These are phyloP conservation scores for Tyto alba DNA, from an alignment of 2,113 vertebrate genomes.

Conservation along the genomic window DNA sequence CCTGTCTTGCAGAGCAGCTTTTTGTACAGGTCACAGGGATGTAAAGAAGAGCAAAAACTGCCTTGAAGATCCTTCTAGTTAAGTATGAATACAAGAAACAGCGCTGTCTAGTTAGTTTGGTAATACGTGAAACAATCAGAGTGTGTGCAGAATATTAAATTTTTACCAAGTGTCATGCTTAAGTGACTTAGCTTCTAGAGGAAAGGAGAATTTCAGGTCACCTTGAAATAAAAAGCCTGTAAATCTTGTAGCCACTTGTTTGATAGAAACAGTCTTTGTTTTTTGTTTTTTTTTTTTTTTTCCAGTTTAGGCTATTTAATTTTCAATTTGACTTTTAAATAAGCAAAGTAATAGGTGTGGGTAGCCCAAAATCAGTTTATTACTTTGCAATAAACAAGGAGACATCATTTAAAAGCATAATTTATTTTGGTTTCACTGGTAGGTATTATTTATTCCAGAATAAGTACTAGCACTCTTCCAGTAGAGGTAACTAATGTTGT, in stretches of 20 bases:
- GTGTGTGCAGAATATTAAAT: background rate
- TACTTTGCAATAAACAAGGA: background rate
- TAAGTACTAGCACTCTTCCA: background rate
- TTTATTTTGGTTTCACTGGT: background rate
- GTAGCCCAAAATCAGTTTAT: background rate
- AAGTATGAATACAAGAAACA: background rate
- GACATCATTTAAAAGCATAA: background rate
- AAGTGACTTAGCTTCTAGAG: background rate
- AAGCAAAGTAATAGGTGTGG: background rate
- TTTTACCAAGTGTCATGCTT: background rate
- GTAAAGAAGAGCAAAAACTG: background rate
- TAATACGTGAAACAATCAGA: background rate
- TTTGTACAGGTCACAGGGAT: background rate
- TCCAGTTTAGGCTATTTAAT: no score
- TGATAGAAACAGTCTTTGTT: background rate
- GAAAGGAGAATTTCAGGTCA: background rate
- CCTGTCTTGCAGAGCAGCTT: background rate
- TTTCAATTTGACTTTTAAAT: no score
- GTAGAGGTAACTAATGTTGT: background rate
- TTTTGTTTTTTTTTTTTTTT: background rate
- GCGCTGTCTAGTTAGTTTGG: background rate
- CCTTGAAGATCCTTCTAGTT: background rate
- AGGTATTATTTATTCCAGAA: background rate
- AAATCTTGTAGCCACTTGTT: background rate
- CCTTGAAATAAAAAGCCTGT: background rate